Percentiles rank a stretch among this genome's conserved stretches.
These are phyloP conservation scores for Thalassarche chlororhynchos DNA, from an alignment of 2,113 vertebrate genomes.

Conservation along the genomic window DNA sequence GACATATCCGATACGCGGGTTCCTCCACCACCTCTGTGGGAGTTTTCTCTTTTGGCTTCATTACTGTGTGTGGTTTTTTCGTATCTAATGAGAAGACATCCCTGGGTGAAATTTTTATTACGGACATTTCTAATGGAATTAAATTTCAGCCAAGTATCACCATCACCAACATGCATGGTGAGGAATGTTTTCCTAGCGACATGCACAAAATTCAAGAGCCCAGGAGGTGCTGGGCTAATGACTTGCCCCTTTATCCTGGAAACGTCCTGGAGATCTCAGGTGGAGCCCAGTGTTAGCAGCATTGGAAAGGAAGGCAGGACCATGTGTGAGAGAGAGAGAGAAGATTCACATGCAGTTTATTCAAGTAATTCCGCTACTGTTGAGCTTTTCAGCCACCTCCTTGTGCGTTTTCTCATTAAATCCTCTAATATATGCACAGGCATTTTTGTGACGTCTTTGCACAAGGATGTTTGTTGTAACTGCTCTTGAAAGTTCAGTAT, in stretches of 20 bases:
- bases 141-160: neutral
- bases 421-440: neutral
- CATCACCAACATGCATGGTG: neutral
- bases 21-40: neutral
- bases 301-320: neutral
- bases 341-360: neutral
- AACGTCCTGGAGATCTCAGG: neutral
- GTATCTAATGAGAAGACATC: neutral
- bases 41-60: neutral
- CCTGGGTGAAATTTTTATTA: neutral
- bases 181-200: neutral
- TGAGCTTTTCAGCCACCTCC: neutral
- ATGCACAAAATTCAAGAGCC: neutral
- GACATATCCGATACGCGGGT: fast-evolving
- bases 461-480: neutral
- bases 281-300: neutral
- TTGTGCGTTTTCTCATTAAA: neutral
- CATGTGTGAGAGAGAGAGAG: neutral
- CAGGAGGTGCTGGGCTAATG: neutral
- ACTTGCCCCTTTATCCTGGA: neutral
- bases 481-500: neutral
- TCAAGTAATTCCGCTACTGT: neutral
- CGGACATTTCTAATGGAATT: neutral
- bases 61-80: neutral
- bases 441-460: neutral